phyloP scores from a whole-genome alignment of 2,113 vertebrate genomes.

The Calidris pugnax region DNA sequence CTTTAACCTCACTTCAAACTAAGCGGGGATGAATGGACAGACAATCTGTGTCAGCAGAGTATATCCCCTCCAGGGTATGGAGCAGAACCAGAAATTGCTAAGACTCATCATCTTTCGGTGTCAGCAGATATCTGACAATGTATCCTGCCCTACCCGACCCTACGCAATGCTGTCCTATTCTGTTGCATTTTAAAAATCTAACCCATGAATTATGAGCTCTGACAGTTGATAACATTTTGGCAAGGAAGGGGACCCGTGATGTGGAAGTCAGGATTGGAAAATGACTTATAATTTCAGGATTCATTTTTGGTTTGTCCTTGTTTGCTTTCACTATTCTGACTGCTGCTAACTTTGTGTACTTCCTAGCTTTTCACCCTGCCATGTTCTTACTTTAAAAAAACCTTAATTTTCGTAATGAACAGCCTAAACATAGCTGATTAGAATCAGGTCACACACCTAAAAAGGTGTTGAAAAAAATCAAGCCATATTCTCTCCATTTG shows the following conservation, averaged over 20 bases:
- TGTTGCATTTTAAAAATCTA: not conserved
- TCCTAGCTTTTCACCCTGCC: not conserved
- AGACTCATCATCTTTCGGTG: not conserved
- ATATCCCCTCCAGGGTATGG: not conserved
- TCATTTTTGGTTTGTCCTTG: not conserved
- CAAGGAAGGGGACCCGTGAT: not conserved
- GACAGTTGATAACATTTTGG: not conserved
- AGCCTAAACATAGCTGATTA: not conserved
- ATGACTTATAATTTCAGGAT: not conserved
- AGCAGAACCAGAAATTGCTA: not conserved
- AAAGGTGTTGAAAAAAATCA: not conserved
- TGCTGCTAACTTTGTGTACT: not conserved
- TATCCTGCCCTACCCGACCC: not conserved
- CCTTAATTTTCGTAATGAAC: not conserved
- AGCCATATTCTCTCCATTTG: not conserved
- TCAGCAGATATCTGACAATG: not conserved
- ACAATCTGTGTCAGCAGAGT: not conserved
- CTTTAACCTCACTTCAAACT: not conserved
- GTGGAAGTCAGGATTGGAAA: not conserved
- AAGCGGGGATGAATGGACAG: not conserved
- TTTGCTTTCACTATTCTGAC: not conserved
- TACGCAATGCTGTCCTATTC: fast-evolving
- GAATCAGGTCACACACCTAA: not conserved
- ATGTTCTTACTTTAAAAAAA: fast-evolving
- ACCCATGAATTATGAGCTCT: not conserved